Percentiles rank a stretch among this genome's conserved stretches.
These are phyloP conservation scores for Poicephalus gulielmi DNA, from an alignment of 2,113 vertebrate species.

Conservation along the genomic window DNA sequence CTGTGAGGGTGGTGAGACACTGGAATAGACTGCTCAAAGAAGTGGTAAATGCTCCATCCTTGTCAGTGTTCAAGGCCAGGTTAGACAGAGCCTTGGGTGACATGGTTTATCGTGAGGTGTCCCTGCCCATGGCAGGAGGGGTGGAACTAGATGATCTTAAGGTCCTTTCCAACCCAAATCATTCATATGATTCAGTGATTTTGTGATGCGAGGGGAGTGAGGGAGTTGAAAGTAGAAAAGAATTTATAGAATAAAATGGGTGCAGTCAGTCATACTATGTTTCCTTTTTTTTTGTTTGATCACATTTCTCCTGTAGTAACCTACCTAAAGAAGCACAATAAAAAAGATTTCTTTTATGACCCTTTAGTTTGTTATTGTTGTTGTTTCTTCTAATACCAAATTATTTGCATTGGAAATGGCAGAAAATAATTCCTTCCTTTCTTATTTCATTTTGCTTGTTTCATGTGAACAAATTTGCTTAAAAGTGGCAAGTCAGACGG, in stretches of 20 bases:
- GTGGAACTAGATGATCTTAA: not conserved
- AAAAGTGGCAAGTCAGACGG: not conserved
- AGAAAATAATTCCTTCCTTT: not conserved
- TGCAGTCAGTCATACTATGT: not conserved
- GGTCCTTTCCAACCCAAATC: not conserved
- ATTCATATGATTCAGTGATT: not conserved
- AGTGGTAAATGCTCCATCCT: too few species aligned
- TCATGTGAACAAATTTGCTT: not conserved
- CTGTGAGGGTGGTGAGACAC: too few species aligned
- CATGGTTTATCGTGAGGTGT: not conserved
- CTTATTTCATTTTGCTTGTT: not conserved
- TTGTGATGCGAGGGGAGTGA: not conserved
- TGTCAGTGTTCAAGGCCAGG: not conserved
- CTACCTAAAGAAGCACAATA: not conserved
- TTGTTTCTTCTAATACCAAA: not conserved
- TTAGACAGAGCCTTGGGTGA: not conserved
- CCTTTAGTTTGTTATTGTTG: not conserved
- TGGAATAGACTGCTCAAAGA: too few species aligned
- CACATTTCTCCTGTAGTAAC: not conserved
- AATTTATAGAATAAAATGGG: not conserved
- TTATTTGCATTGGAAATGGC: not conserved
- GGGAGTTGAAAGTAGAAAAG: not conserved
- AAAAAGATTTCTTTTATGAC: not conserved
- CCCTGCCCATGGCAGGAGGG: too few species aligned
- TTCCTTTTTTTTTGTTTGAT: not conserved